Base-by-base conservation (phyloP, 2,888 invertebrate genomes). In the Caenorhabditis uteleia region DNA sequence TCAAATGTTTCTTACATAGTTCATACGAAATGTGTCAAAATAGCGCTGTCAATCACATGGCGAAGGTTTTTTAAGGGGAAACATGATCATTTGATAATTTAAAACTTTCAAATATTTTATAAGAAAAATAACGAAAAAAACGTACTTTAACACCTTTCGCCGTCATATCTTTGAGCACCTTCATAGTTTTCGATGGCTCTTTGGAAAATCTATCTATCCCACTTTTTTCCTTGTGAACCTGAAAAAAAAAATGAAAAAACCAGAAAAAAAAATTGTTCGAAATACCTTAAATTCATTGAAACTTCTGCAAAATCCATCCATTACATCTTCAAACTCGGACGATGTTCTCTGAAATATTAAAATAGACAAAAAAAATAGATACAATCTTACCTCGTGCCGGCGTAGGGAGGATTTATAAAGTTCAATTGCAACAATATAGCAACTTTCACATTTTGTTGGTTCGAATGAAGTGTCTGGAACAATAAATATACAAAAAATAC, bases 91-190 rank as follows among this genome's bases (percentile, higher is more conserved):
- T n/a, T n/a, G n/a, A n/a, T n/a, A n/a, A n/a, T n/a, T n/a, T n/a
- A n/a, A n/a, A n/a, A n/a, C n/a, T n/a, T n/a, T 34, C 34, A n/a
- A 7, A 34, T 5, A 10, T 14, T 5, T 5, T 5, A 34, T 5
- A 34, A 34, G 5, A 12, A 10, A 14, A n/a, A 14, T 34, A 34
- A 34, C 8, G n/a, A 34, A 20, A 20, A 36, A 27, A 60, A 34
- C 56, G 29, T 21, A 75, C 75, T 49, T 74, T 38, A 12, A 76
- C 72, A 44, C 76, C 76, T 33, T 67, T 66, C 2, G 66, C 49
- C 21, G 56, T 62, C 57, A 76, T 57, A 14, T 60, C 44, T 25
- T 68, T 67, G 36, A 76, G 47, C 7, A 68, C 67, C 5, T 64
- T 56, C 36, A 71, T 67, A 6, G 74, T 75, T 27, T 53, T 55